Evolutionary conservation across 2,888 invertebrate genomes (phyloP).

Genomic region (Xanthia togata): DNA sequence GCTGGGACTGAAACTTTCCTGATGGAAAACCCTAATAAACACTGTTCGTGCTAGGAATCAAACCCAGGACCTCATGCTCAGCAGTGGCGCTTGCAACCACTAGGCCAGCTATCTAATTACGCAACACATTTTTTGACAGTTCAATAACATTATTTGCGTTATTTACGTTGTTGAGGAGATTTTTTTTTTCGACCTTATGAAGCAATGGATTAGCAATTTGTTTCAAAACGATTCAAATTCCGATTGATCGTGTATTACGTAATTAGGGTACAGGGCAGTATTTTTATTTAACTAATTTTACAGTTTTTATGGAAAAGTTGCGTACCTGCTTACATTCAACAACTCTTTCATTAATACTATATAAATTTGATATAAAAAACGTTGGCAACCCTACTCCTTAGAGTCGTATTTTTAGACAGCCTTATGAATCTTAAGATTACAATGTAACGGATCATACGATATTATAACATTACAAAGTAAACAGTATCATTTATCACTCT

Average conservation of each 20-base stretch:
- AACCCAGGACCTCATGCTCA: neutral
- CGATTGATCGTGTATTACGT: no score
- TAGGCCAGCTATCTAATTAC: no score
- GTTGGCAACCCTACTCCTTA: no score
- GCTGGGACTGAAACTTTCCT: neutral
- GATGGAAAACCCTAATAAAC: neutral
- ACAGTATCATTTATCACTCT: conserved; percentile 37
- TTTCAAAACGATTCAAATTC: no score
- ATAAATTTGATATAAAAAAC: no score
- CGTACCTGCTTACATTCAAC: neutral
- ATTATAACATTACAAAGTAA: conserved; percentile 30
- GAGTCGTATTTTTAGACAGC: conserved; percentile 47
- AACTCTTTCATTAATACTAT: no score
- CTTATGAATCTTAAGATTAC: conserved; percentile 40
- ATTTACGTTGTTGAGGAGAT: no score
- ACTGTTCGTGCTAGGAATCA: neutral
- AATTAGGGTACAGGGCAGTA: no score
- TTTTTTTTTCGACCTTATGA: no score
- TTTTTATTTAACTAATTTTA: neutral
- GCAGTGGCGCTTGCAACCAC: neutral
- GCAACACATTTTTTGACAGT: no score
- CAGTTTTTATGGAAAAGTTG: neutral
- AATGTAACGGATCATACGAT: conserved; percentile 48
- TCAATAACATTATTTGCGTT: no score
- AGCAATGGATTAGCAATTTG: no score